Evolutionary conservation across 1,140 invertebrate genomes (phyloP).

Genomic region (Sminthurinus signatus): DNA sequence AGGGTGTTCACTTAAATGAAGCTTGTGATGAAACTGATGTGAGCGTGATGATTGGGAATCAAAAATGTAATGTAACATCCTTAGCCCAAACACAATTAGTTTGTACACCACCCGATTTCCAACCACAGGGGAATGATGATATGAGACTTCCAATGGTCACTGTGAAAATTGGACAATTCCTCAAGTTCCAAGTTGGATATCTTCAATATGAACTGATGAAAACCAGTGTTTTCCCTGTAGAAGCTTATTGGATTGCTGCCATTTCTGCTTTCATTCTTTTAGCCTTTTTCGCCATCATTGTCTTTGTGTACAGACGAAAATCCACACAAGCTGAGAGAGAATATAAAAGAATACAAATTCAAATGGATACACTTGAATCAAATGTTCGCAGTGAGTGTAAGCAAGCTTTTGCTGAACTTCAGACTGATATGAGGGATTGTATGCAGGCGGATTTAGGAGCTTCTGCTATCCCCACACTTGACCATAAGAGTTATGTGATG

Average conservation of each 20-base stretch:
- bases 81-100: constrained; percentile 79
- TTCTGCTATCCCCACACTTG: constrained; percentile 89
- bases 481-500: constrained; percentile 95
- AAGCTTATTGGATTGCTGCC: constrained; percentile 77
- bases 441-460: constrained; percentile 91
- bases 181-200: constrained; percentile 79
- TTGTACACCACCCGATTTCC: constrained; percentile 77
- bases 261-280: constrained; percentile 74
- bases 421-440: constrained; percentile 99
- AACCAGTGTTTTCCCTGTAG: constrained; percentile 73
- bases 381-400: constrained; percentile 97
- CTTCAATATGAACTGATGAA: constrained; percentile 82
- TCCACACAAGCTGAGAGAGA: constrained; percentile 91
- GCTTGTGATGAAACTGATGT: constrained; percentile 87
- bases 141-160: constrained; percentile 76
- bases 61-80: constrained; percentile 86
- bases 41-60: constrained; percentile 81
- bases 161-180: constrained; percentile 75
- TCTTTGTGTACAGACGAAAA: constrained; percentile 82
- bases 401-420: constrained; percentile 96
- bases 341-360: constrained; percentile 95
- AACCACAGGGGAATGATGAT: constrained; percentile 78
- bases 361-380: constrained; percentile 98
- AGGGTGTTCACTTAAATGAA: constrained; percentile 80
- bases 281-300: constrained; percentile 73